Conservation (phyloP, 1,140 invertebrate species). For the Diploscapter pachys region DNA sequence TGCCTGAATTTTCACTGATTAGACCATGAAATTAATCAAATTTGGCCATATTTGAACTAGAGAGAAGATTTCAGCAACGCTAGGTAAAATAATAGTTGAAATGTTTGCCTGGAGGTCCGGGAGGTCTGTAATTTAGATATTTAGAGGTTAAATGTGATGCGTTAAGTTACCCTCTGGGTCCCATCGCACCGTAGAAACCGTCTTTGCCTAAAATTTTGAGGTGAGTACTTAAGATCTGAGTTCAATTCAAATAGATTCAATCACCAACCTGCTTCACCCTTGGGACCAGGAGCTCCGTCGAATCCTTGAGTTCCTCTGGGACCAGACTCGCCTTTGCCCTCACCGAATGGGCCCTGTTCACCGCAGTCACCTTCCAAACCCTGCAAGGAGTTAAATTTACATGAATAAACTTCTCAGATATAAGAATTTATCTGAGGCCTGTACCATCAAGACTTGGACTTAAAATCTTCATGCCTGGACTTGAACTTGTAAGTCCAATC, state of each 20-base stretch:
- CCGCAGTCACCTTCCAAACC: constrained; percentile 55
- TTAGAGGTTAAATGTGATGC: too few species aligned
- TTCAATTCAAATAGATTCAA: too few species aligned
- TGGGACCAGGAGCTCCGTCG: constrained; percentile 54
- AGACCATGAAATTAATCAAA: too few species aligned
- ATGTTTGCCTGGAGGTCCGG: constrained; percentile 37
- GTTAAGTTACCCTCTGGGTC: constrained; percentile 32
- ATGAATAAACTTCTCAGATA: too few species aligned
- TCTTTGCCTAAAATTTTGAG: not conserved
- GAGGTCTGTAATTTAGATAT: constrained; percentile 39
- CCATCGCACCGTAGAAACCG: constrained; percentile 45
- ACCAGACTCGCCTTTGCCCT: constrained; percentile 43
- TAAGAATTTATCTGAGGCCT: too few species aligned
- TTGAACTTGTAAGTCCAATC: too few species aligned
- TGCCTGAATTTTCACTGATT: too few species aligned
- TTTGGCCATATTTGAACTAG: too few species aligned
- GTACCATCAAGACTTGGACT: too few species aligned
- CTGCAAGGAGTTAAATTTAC: not conserved
- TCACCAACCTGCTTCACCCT: constrained; percentile 43
- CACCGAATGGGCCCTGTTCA: constrained; percentile 50
- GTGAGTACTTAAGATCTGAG: too few species aligned
- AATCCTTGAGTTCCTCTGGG: constrained; percentile 51
- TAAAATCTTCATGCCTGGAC: too few species aligned
- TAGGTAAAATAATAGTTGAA: not conserved
- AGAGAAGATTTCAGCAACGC: too few species aligned